Conservation (phyloP, 37 sponge, comb jelly and placozoan species). For the Geodia barretti region DNA sequence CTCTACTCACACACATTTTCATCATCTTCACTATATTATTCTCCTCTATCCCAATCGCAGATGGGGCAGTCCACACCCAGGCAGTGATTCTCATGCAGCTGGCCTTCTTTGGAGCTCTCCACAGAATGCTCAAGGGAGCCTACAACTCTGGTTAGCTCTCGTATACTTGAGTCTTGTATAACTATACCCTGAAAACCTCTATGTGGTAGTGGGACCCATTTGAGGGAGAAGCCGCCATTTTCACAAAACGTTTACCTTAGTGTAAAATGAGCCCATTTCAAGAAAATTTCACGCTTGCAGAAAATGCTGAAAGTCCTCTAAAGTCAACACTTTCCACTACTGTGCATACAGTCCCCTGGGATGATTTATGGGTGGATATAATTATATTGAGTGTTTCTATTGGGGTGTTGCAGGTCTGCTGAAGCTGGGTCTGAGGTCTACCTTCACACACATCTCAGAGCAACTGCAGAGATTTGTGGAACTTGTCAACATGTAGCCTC, state of each 20-base stretch:
- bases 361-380: not conserved
- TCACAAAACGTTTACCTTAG: too few relatives aligned
- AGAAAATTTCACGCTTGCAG: too few relatives aligned
- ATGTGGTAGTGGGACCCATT: too few relatives aligned
- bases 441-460: slow-evolving; percentile 76
- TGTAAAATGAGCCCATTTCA: too few relatives aligned
- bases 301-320: too few relatives aligned
- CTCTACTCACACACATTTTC: not conserved
- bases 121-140: slow-evolving; percentile 89
- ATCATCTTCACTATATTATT: not conserved
- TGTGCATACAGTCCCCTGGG: too few relatives aligned
- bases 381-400: not conserved
- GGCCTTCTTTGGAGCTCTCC: slow-evolving; percentile 74
- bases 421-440: slow-evolving; percentile 83
- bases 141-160: slow-evolving; percentile 89
- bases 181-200: too few relatives aligned
- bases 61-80: slow-evolving; percentile 55
- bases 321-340: too few relatives aligned
- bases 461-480: slow-evolving; percentile 71
- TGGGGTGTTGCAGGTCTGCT: slow-evolving; percentile 87
- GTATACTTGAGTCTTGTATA: too few relatives aligned
- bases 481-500: slow-evolving; percentile 40
- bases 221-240: too few relatives aligned
- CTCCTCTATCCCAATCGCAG: slow-evolving; percentile 27
- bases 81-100: slow-evolving; percentile 66